These are phyloP conservation scores for Calidris pugnax DNA, from an alignment of 2,113 vertebrate genomes.

Conservation along the genomic window DNA sequence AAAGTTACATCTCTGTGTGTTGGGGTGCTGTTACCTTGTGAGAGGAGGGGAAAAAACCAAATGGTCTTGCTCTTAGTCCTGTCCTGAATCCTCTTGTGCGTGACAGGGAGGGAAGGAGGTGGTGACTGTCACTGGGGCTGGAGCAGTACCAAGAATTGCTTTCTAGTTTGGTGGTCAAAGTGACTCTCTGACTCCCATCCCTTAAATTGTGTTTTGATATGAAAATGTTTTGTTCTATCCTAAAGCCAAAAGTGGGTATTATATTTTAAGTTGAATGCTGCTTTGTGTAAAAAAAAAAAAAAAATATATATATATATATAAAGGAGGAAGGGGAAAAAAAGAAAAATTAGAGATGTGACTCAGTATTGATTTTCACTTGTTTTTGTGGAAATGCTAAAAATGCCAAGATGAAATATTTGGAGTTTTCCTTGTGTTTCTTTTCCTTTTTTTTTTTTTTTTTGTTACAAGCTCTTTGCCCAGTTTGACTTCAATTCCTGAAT, in stretches of 20 bases:
- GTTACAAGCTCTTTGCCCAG: neutral
- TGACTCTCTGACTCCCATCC: neutral
- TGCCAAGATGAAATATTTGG: constrained; percentile 46
- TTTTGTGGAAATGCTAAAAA: constrained; percentile 30
- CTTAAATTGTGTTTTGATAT: neutral
- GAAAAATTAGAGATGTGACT: constrained; percentile 8
- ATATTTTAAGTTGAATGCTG: neutral
- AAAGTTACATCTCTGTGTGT: neutral
- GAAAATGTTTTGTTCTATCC: neutral
- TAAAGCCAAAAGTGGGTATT: neutral
- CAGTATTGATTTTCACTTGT: constrained; percentile 36
- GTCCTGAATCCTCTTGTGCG: neutral
- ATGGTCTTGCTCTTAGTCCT: neutral
- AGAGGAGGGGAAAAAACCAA: neutral
- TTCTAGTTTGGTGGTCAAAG: neutral
- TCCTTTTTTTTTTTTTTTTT: neutral
- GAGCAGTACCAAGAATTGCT: neutral
- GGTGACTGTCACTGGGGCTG: neutral
- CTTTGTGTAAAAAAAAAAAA: neutral
- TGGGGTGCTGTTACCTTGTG: neutral
- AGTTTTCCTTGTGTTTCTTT: constrained; percentile 1
- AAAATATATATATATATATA: too few species aligned
- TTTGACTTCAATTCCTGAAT: constrained; percentile 23
- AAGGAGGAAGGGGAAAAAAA: accelerated
- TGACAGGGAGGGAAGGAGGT: neutral